A percentile compares a stretch with the other conserved stretches of the same genome.
These are phyloP conservation scores for Cataglyphis altisquamis DNA, from an alignment of 2,888 invertebrate species.

Conservation along the genomic window DNA sequence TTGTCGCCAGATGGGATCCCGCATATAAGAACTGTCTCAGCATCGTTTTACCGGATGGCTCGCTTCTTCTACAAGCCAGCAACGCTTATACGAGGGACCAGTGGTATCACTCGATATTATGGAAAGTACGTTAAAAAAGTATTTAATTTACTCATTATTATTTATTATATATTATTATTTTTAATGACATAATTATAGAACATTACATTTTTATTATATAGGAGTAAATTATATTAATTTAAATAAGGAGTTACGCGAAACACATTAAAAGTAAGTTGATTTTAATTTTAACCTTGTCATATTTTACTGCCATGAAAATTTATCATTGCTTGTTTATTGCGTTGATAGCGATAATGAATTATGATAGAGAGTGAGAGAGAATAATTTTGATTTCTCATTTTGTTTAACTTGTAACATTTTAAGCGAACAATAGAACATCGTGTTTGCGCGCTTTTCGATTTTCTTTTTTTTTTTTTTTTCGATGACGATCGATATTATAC, in stretches of 20 bases:
- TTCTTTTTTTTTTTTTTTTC: slow-evolving; percentile 1
- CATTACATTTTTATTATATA: background rate
- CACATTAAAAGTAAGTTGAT: too few relatives aligned
- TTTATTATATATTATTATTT: background rate
- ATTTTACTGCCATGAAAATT: background rate
- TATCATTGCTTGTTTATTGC: too few relatives aligned
- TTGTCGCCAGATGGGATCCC: slow-evolving; percentile 92
- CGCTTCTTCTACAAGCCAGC: slow-evolving; percentile 91
- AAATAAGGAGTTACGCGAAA: background rate
- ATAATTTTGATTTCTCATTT: slow-evolving; percentile 9
- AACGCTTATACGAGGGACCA: slow-evolving; percentile 94
- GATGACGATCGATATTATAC: background rate
- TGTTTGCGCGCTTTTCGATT: background rate
- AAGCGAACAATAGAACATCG: background rate
- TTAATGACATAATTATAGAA: background rate
- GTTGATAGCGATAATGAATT: background rate
- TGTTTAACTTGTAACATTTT: slow-evolving; percentile 7
- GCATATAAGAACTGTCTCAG: slow-evolving; percentile 93
- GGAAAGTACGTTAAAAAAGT: slow-evolving; percentile 88
- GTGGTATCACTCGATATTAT: slow-evolving; percentile 93
- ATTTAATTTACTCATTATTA: background rate
- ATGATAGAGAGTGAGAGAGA: background rate
- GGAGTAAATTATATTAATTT: background rate
- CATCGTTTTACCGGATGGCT: slow-evolving; percentile 92
- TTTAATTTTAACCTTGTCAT: background rate